Conservation (phyloP, 2,113 vertebrate genomes). For the Hirundichthys speculiger region DNA sequence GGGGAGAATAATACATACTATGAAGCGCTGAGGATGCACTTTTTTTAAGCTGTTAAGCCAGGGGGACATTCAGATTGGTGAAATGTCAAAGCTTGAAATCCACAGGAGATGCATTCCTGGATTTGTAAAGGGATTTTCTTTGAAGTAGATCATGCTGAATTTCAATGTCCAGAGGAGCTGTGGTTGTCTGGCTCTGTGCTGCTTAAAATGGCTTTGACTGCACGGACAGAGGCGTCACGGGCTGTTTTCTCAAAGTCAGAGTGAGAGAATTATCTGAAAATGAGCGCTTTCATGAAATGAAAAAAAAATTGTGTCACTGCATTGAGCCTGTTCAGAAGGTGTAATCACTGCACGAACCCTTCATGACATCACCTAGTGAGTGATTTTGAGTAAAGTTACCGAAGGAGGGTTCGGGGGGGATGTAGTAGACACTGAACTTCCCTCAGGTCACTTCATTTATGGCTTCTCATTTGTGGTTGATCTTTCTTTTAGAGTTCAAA, state of each 20-base stretch:
- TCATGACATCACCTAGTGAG: too few relatives aligned
- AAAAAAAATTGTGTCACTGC: constrained; percentile 5
- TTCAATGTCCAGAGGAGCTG: constrained; percentile 69
- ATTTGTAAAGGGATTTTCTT: constrained; percentile 78
- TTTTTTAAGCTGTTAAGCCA: constrained; percentile 69
- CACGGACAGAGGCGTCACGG: constrained; percentile 32
- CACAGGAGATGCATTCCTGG: constrained; percentile 68
- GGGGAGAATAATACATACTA: constrained; percentile 74
- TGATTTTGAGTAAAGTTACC: too few relatives aligned
- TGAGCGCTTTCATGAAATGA: background rate
- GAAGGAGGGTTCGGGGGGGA: too few relatives aligned
- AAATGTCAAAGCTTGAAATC: constrained; percentile 77
- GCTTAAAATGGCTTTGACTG: constrained; percentile 48
- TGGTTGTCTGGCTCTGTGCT: constrained; percentile 47
- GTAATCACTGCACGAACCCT: too few relatives aligned
- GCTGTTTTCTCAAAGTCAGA: constrained; percentile 32
- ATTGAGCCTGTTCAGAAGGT: background rate
- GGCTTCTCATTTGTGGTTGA: too few relatives aligned
- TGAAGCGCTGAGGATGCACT: constrained; percentile 70
- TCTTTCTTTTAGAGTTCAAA: too few relatives aligned
- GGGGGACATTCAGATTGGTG: constrained; percentile 67
- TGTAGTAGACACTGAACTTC: too few relatives aligned
- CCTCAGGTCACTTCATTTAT: too few relatives aligned
- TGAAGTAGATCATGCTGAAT: constrained; percentile 73
- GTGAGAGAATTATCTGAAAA: constrained; percentile 14